Evolutionary conservation across 2,888 invertebrate species (phyloP), one percentile per base, ranked within the genome.

Genomic region (Andrena camellia): DNA sequence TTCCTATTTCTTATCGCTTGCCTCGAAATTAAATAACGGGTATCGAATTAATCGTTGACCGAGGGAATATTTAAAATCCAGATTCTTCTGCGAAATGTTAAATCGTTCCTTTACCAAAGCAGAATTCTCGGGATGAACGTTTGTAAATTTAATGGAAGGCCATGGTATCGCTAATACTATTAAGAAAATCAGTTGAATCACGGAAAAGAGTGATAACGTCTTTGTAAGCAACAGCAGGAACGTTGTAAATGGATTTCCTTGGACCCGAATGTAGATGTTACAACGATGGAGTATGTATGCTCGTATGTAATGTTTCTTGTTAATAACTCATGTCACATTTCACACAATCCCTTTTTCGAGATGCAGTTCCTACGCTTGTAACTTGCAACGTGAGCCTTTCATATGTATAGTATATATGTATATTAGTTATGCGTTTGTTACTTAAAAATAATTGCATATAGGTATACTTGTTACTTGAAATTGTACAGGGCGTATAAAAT

Each of bases 191-290:
- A 54, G 20, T 62, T 23, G 75, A 35, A 63, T 75, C 20, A 68
- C 48, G 62, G 26, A n/a, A 50, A 54, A 35, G 1, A 10, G 29
- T 23, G 57, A 48, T 68, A n/a, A 8, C 42, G 52, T 68, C 26
- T 76, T 29, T 54, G 17, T 29, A 54, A 72, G 29, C 29, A 42
- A 72, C 54, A 26, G n/a, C 57, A 75, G 35, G 48, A 54, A 75
- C 33, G 8, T 78, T 75, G 52, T 67, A 59, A 42, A 68, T 23
- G n/a, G 29, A 52, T 79, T 72, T 35, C 52, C 52, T 72, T 79
- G 64, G 64, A 70, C 69, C 59, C 69, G 60, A 79, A 77, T 77
- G 64, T 26, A 77, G 31, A 66, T 50, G 76, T 66, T 31, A 52
- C 50, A 66, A 52, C 52, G 17, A 67, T 52, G 57, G 70, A 78